Evolutionary conservation across 37 sponge, comb jelly and placozoan species (phyloP).

Genomic region (Axinella damicornis): DNA sequence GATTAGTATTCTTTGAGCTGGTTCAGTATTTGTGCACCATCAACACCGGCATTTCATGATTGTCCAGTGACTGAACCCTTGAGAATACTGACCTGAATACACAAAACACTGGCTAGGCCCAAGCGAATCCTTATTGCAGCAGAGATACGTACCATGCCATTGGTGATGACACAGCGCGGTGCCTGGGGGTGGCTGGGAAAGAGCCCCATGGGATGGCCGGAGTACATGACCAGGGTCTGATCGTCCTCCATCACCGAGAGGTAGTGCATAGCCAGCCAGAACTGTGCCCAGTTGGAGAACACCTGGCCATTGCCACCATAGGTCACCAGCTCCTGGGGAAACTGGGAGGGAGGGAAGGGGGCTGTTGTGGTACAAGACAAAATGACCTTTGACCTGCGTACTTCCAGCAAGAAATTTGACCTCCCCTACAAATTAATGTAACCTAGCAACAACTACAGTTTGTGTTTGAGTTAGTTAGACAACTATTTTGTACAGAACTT

Average conservation of each 20-base stretch:
- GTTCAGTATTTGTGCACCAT: too few species aligned
- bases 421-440: too few species aligned
- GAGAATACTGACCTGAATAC: too few species aligned
- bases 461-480: too few species aligned
- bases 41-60: too few species aligned
- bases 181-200: slow-evolving; percentile 87
- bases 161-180: slow-evolving; percentile 94
- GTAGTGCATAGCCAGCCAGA: slow-evolving; percentile 96
- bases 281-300: slow-evolving; percentile 99
- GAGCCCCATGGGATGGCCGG: slow-evolving; percentile 98
- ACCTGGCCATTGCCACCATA: slow-evolving; percentile 99
- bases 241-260: slow-evolving; percentile 90
- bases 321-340: slow-evolving; percentile 92
- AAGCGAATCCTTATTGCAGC: neutral
- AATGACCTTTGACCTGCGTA: too few species aligned
- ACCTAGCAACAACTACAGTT: too few species aligned
- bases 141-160: slow-evolving; percentile 87
- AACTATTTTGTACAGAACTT: too few species aligned
- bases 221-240: slow-evolving; percentile 97
- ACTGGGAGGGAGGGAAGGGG: neutral
- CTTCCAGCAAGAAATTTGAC: too few species aligned
- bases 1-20: too few species aligned
- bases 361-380: slow-evolving; percentile 69
- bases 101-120: neutral
- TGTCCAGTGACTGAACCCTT: too few species aligned